Evolutionary conservation across 2,888 invertebrate species (phyloP).

Genomic region (Sinohyriopsis cumingii): DNA sequence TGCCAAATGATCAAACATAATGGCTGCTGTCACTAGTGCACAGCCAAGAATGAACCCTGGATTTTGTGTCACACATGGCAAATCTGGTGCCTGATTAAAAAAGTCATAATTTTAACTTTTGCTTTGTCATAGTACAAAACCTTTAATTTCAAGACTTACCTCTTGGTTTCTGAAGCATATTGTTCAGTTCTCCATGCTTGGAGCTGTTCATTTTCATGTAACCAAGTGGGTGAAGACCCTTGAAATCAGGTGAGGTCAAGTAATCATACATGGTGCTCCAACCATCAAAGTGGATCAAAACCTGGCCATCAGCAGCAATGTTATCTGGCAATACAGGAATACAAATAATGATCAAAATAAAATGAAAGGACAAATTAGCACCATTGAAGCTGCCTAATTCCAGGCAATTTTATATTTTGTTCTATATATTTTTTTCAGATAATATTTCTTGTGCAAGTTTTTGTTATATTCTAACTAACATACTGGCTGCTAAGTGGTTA

Average conservation of each 20-base stretch:
- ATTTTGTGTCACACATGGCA: no score
- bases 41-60: background rate
- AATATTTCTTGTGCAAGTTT: no score
- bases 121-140: background rate
- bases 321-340: constrained; percentile 24
- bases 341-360: background rate
- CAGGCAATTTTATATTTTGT: no score
- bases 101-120: no score
- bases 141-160: constrained; percentile 18
- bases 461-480: no score
- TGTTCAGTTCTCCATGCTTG: constrained; percentile 6
- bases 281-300: constrained; percentile 66
- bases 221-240: constrained; percentile 59
- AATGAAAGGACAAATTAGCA: background rate
- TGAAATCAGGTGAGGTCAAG: constrained; percentile 35
- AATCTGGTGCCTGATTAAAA: no score
- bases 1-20: background rate
- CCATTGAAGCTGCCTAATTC: background rate
- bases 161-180: constrained; percentile 36
- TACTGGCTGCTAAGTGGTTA: no score
- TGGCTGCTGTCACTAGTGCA: background rate
- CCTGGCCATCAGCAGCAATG: constrained; percentile 38
- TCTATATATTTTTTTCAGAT: no score
- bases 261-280: constrained; percentile 60
- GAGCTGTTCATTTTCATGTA: constrained; percentile 35